Evolutionary conservation across 2,888 invertebrate species (phyloP), one percentile per base, ranked within the genome.

Genomic region (Ditylenchus weischeri): DNA sequence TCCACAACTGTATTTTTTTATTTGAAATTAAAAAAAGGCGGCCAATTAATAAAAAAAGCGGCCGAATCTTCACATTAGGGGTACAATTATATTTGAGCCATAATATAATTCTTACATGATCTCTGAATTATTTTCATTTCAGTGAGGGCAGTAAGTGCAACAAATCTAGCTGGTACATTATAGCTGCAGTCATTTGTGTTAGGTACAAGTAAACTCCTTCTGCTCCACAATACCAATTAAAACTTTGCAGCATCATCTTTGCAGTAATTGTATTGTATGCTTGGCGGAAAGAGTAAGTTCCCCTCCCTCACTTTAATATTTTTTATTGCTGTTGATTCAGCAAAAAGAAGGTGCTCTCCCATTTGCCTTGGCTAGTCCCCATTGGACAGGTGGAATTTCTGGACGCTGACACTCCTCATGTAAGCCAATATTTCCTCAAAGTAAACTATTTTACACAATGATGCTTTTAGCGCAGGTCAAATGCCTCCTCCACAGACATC

Each of bases 331-430:
- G 13, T 29, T 23, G 29, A 29, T 62, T 47, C n/a, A 65, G 67
- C 35, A 47, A 48, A 29, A 65, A 65, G 35, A 65, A 65, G 35
- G 51, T 48, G 21, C 47, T 69, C 6, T 57, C 67, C 2, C 43
- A 38, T 19, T 36, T 69, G 23, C 64, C 67, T 35, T 67, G 67
- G 67, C 69, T 43, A 18, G 58, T 67, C 13, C 67, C 67, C 7
- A 29, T 67, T 13, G 67, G 54, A 47, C 48, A 67, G 29, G 67
- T 67, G 38, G 51, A 67, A 70, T 66, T 67, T 35, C 38, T 67
- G 13, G 43, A 67, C 21, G 21, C 43, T 10, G 66, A 66, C 15
- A 18, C n/a, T 23, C 70, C 29, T 49, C 23, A 54, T 21, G 54
- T 54, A 54, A 18, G 29, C 50, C 18, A 21, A 13, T 10, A 54